Conservation (phyloP, 37 sponge, comb jelly and placozoan species). For the Ianthella basta region DNA sequence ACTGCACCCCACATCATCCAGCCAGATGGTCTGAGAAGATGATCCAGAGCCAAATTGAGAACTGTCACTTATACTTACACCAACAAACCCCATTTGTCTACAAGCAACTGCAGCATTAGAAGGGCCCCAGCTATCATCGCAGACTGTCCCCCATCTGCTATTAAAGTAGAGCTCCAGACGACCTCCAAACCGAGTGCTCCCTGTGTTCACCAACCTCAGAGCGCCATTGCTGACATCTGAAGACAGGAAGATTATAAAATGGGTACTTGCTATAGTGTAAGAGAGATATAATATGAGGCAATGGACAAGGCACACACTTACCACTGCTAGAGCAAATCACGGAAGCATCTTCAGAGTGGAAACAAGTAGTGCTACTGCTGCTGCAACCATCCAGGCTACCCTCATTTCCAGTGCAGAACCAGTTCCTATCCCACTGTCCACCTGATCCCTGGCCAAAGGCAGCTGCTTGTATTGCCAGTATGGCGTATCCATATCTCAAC, state of each 20-base stretch:
- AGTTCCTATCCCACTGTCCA: no score
- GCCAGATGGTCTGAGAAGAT: neutral
- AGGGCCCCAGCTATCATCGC: slow-evolving; percentile 33
- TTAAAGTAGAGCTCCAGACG: slow-evolving; percentile 37
- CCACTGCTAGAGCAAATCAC: no score
- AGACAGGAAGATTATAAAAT: neutral
- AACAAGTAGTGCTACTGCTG: no score
- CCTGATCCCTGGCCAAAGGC: no score
- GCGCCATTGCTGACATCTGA: neutral
- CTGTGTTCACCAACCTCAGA: neutral
- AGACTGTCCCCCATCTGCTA: slow-evolving; percentile 45
- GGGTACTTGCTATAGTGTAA: neutral
- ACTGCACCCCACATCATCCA: slow-evolving; percentile 15
- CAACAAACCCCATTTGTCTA: slow-evolving; percentile 42
- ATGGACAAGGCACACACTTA: no score
- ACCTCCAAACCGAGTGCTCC: neutral
- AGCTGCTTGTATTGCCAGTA: no score
- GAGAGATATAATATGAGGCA: no score
- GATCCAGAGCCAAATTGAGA: neutral
- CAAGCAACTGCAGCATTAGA: slow-evolving; percentile 33
- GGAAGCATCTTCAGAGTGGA: no score
- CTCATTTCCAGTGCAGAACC: no score
- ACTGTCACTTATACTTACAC: neutral
- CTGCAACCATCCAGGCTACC: no score
- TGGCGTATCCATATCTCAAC: no score